Conservation (phyloP, 2,888 invertebrate genomes). For the Philonicus albiceps region DNA sequence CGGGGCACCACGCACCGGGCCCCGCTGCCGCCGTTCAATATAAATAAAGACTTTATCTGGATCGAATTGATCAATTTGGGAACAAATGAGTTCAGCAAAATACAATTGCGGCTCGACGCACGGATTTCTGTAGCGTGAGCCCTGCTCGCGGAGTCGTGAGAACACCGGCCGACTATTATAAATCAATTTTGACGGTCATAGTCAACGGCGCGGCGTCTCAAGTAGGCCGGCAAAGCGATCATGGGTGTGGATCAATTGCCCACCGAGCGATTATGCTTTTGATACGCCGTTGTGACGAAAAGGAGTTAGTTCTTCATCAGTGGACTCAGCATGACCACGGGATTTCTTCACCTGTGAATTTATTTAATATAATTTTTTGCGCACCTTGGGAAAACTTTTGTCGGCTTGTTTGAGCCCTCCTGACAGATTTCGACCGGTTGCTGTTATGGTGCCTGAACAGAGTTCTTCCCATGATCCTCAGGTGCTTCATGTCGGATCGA, state of each 20-base stretch:
- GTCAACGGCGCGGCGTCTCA: not conserved
- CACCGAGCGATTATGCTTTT: slow-evolving; percentile 8
- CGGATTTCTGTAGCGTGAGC: slow-evolving; percentile 26
- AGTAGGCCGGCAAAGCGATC: not conserved
- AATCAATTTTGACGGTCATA: slow-evolving; percentile 46
- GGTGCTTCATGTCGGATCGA: not conserved
- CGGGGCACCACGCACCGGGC: not conserved
- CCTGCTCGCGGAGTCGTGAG: slow-evolving; percentile 38
- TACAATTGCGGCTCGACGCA: slow-evolving; percentile 13
- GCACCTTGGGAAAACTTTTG: slow-evolving; percentile 9
- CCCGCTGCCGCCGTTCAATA: slow-evolving; percentile 4
- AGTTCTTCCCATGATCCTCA: not conserved
- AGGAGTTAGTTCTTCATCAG: slow-evolving; percentile 14
- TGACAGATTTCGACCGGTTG: not conserved
- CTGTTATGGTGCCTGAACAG: not conserved
- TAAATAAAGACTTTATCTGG: slow-evolving; percentile 48
- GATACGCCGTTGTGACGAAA: slow-evolving; percentile 33
- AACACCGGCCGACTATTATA: slow-evolving; percentile 42
- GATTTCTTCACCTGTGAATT: slow-evolving; percentile 22
- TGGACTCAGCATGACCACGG: slow-evolving; percentile 13
- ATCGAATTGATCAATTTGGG: slow-evolving; percentile 48
- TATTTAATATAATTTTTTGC: slow-evolving; percentile 29
- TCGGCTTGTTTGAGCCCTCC: not conserved
- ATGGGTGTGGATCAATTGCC: not conserved
- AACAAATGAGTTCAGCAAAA: slow-evolving; percentile 37